Evolutionary conservation across 2,113 vertebrate species (phyloP).

Genomic region (Zingel zingel): DNA sequence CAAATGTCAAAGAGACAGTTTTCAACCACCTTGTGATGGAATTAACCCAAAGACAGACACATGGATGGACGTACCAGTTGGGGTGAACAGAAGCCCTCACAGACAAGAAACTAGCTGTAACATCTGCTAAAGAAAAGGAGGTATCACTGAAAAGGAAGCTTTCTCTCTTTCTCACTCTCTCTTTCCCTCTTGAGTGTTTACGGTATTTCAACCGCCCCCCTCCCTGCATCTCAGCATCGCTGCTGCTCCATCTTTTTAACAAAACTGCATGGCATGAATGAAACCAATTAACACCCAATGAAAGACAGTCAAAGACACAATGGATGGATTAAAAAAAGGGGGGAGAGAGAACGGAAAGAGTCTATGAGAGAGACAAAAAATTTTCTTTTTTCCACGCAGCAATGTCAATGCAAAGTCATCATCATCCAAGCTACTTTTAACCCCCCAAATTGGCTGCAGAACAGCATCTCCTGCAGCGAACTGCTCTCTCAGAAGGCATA

Average conservation of each 20-base stretch:
- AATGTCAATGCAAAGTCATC: conserved; percentile 54
- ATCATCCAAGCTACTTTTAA: conserved; percentile 23
- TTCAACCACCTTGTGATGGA: conserved; percentile 25
- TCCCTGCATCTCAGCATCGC: conserved; percentile 65
- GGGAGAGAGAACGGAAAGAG: conserved; percentile 15
- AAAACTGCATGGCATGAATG: conserved; percentile 85
- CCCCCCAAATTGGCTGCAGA: conserved; percentile 36
- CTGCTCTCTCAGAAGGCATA: conserved; percentile 28
- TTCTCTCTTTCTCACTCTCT: conserved; percentile 57
- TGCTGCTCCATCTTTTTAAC: conserved; percentile 74
- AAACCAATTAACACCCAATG: conserved; percentile 58
- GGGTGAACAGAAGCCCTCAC: conserved; percentile 1
- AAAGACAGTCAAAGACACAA: conserved; percentile 54
- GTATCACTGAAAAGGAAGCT: conserved; percentile 12
- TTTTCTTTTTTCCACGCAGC: conserved; percentile 9
- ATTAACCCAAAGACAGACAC: conserved; percentile 51
- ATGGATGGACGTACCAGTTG: conserved; percentile 4
- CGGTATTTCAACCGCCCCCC: not conserved
- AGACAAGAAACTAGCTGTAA: conserved; percentile 8
- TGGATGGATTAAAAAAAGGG: conserved; percentile 23
- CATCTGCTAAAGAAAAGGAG: conserved; percentile 5
- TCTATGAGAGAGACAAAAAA: conserved; percentile 16
- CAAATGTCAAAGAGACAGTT: not conserved
- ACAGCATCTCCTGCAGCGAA: conserved; percentile 48
- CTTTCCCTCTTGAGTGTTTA: conserved; percentile 54